phyloP scores from a whole-genome alignment of 2,888 invertebrate genomes.

The Plebejus argus region DNA sequence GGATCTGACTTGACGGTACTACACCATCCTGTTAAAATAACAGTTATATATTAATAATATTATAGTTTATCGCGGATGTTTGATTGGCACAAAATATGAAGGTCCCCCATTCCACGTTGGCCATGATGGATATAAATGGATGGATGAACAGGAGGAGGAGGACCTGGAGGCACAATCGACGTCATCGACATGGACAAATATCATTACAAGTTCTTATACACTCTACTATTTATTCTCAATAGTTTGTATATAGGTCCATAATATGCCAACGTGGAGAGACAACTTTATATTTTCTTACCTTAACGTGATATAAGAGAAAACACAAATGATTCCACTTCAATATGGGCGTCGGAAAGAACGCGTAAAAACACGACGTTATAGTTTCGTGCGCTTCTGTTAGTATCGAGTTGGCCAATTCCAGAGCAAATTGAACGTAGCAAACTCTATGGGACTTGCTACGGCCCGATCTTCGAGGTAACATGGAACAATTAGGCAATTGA shows the following conservation, averaged over 20 bases:
- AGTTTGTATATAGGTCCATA: no score
- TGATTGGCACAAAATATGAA: no score
- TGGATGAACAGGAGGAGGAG: no score
- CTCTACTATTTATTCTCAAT: no score
- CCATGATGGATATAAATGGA: no score
- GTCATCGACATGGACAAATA: no score
- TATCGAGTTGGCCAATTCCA: slow-evolving; percentile 86
- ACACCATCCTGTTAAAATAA: slow-evolving; percentile 55
- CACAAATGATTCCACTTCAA: slow-evolving; percentile 96
- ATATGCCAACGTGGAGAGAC: no score
- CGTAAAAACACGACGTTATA: slow-evolving; percentile 95
- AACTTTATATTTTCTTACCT: slow-evolving; percentile 66
- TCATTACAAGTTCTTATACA: no score
- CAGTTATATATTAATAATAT: no score
- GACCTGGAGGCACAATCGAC: no score
- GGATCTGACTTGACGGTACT: slow-evolving; percentile 56
- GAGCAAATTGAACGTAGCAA: slow-evolving; percentile 72
- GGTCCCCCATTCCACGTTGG: no score
- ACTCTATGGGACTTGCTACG: slow-evolving; percentile 67
- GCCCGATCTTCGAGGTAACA: slow-evolving; percentile 60
- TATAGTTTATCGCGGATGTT: not conserved
- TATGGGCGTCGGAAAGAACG: slow-evolving; percentile 96
- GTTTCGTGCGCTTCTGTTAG: slow-evolving; percentile 95
- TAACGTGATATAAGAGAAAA: slow-evolving; percentile 86
- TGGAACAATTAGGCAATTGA: slow-evolving; percentile 65